These are phyloP conservation scores for Dicranocentrus wangi DNA, from an alignment of 2,888 invertebrate species.

Conservation along the genomic window DNA sequence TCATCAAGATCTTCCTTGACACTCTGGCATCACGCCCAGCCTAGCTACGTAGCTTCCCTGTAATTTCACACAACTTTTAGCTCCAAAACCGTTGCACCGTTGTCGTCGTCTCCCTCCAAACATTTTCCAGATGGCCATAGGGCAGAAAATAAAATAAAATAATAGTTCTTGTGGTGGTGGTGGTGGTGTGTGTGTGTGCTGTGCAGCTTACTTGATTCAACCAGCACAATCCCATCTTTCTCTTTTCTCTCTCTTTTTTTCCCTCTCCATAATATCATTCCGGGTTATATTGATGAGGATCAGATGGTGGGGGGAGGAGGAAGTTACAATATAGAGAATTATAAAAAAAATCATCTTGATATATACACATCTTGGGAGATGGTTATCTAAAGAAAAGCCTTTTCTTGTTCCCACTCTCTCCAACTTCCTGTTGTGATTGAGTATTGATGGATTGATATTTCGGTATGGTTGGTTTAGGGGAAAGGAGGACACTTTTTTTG, in stretches of 20 bases:
- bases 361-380: neutral
- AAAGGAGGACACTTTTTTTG: neutral
- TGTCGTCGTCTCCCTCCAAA: conserved; percentile 8
- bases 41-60: neutral
- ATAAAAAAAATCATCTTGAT: no score
- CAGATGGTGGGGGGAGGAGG: no score
- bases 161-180: no score
- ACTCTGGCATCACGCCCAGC: conserved; percentile 66
- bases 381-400: conserved; percentile 42
- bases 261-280: no score
- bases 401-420: conserved; percentile 48
- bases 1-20: conserved; percentile 65
- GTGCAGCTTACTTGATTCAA: no score
- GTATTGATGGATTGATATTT: conserved; percentile 56
- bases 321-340: no score
- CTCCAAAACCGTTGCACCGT: no score
- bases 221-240: no score
- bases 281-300: no score
- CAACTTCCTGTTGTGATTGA: conserved; percentile 58
- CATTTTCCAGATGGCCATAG: neutral
- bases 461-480: neutral
- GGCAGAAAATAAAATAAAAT: neutral
- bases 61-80: no score
- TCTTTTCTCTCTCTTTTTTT: no score
- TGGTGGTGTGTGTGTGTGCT: no score